Percentiles rank a stretch among this genome's conserved stretches.
These are phyloP conservation scores for Bettongia penicillata DNA, from an alignment of 2,113 vertebrate species.

Conservation along the genomic window DNA sequence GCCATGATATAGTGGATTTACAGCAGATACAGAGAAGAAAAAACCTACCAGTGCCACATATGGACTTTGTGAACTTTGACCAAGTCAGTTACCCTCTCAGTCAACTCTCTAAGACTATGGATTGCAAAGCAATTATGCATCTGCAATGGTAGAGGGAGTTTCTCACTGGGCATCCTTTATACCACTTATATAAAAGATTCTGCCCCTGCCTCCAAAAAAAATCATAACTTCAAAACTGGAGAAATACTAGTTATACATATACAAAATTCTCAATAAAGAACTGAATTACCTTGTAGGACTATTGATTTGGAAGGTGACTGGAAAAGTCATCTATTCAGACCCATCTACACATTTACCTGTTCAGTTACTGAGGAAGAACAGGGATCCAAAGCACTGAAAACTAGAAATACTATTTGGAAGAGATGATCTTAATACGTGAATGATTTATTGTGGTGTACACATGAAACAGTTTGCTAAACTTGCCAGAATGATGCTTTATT, in stretches of 20 bases:
- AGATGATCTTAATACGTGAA: background rate
- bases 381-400: background rate
- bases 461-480: background rate
- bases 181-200: background rate
- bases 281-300: background rate
- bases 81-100: background rate
- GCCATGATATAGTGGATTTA: background rate
- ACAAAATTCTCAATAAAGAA: background rate
- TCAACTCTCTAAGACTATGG: background rate
- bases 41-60: background rate
- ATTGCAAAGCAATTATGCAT: background rate
- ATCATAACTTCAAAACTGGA: background rate
- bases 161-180: background rate
- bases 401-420: background rate
- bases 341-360: background rate
- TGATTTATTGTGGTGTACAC: background rate
- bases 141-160: background rate
- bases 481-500: background rate
- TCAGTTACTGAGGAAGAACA: background rate
- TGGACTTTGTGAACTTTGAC: background rate
- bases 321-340: no score
- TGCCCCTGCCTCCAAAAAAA: background rate
- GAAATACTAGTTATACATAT: background rate
- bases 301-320: background rate
- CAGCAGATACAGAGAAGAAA: background rate